Percentiles rank a stretch among this genome's conserved stretches.
phyloP scores from a whole-genome alignment of 2,113 vertebrate species.

The Brachyistius frenatus region DNA sequence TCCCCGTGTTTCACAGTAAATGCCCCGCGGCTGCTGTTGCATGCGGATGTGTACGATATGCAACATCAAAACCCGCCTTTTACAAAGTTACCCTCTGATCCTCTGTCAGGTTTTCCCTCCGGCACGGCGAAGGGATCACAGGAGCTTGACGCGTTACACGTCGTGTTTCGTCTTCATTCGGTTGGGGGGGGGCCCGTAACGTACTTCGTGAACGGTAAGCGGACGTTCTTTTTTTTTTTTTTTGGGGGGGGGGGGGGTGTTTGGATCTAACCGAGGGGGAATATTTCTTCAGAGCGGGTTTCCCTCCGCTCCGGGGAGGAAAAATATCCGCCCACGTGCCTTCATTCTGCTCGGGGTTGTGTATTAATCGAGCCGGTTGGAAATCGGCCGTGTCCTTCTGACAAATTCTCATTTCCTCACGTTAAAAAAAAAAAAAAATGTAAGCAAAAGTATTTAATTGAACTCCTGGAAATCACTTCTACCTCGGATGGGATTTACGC shows the following conservation, averaged over 20 bases:
- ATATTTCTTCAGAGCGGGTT: constrained; percentile 23
- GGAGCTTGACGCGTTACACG: constrained; percentile 13
- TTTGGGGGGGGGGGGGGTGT: neutral
- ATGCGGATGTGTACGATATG: constrained; percentile 35
- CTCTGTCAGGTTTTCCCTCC: constrained; percentile 43
- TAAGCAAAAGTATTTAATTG: neutral
- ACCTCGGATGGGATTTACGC: neutral
- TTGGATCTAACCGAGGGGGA: neutral
- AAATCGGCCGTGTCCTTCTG: too few relatives aligned
- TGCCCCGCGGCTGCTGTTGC: constrained; percentile 47
- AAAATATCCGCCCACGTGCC: neutral
- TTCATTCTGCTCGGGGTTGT: neutral
- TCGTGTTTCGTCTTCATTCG: too few relatives aligned
- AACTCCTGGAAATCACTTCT: neutral
- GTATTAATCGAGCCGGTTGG: neutral
- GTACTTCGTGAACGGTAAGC: too few relatives aligned
- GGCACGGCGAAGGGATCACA: constrained; percentile 53
- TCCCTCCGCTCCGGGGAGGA: neutral
- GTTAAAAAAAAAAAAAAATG: neutral
- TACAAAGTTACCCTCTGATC: constrained; percentile 54
- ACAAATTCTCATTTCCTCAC: too few relatives aligned
- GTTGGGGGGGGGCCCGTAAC: too few relatives aligned
- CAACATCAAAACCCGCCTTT: constrained; percentile 52
- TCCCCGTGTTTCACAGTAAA: constrained; percentile 31
- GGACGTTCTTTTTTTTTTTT: too few relatives aligned